A percentile compares a stretch with the other conserved stretches of the same genome.
Evolutionary conservation across 1,140 invertebrate species (phyloP).

Genomic region (Bombus superbus): DNA sequence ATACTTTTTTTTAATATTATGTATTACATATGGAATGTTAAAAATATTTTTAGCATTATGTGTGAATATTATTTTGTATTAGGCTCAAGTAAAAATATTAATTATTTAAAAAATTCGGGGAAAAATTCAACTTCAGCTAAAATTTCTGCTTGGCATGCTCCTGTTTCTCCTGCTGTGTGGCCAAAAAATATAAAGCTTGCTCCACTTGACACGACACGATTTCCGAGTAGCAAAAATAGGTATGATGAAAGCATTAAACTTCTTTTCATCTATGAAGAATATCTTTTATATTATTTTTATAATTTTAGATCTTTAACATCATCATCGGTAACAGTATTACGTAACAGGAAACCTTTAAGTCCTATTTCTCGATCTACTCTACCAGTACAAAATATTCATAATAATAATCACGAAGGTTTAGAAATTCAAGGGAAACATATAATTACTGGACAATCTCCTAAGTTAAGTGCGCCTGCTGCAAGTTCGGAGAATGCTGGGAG

Average conservation of each 20-base stretch:
- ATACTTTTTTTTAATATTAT: conserved; percentile 19
- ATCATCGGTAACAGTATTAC: conserved; percentile 52
- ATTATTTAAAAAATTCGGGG: conserved; percentile 57
- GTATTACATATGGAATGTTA: neutral
- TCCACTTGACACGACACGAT: conserved; percentile 75
- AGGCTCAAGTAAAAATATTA: conserved; percentile 66
- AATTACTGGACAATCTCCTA: conserved; percentile 49
- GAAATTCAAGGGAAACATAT: conserved; percentile 62
- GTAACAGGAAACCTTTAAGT: conserved; percentile 71
- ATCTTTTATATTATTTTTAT: conserved; percentile 19
- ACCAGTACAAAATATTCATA: conserved; percentile 27
- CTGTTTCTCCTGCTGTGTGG: conserved; percentile 72
- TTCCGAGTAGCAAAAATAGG: conserved; percentile 77
- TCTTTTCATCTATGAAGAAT: neutral
- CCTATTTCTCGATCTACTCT: conserved; percentile 69
- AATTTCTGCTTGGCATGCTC: conserved; percentile 71
- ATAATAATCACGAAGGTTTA: conserved; percentile 38
- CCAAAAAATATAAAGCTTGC: conserved; percentile 79
- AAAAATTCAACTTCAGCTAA: conserved; percentile 62
- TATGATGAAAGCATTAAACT: conserved; percentile 43
- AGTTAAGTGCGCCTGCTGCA: conserved; percentile 19
- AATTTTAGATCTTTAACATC: conserved; percentile 63
- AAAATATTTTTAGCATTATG: conserved; percentile 7
- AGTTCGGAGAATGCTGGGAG: conserved; percentile 42
- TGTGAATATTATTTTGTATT: conserved; percentile 32